phyloP scores from a whole-genome alignment of 2,113 vertebrate species.

The Cinclus cinclus region DNA sequence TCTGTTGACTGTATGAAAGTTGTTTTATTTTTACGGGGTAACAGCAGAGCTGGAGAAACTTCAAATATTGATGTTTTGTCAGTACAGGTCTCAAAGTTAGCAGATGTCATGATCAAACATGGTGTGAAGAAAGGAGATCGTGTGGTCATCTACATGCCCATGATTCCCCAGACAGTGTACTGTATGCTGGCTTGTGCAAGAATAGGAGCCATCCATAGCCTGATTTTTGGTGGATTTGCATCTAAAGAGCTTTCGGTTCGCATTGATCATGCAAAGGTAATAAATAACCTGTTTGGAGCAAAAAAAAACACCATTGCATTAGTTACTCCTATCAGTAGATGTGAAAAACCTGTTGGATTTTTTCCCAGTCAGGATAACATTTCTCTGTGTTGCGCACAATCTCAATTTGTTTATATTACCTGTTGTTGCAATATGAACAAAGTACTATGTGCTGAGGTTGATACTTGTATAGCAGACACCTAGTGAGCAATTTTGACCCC shows the following conservation, averaged over 20 bases:
- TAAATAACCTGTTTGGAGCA: not conserved
- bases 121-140: conserved; percentile 88
- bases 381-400: not conserved
- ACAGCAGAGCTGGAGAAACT: not conserved
- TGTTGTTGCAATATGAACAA: not conserved
- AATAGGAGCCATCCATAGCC: conserved; percentile 93
- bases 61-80: not conserved
- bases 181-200: conserved; percentile 94
- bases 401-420: not conserved
- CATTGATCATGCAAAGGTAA: conserved; percentile 93
- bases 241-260: conserved; percentile 91
- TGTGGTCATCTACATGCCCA: conserved; percentile 98
- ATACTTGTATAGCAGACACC: not conserved
- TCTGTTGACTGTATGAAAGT: not conserved
- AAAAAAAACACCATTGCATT: not conserved
- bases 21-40: not conserved
- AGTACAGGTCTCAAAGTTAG: conserved; percentile 89
- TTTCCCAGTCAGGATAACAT: not conserved
- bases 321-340: not conserved
- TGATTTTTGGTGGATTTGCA: conserved; percentile 97
- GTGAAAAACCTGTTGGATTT: not conserved
- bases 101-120: conserved; percentile 85
- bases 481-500: not conserved
- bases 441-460: not conserved
- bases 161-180: conserved; percentile 94